Base-by-base conservation (phyloP, 2,113 vertebrate genomes). In the Notiomystis cincta region DNA sequence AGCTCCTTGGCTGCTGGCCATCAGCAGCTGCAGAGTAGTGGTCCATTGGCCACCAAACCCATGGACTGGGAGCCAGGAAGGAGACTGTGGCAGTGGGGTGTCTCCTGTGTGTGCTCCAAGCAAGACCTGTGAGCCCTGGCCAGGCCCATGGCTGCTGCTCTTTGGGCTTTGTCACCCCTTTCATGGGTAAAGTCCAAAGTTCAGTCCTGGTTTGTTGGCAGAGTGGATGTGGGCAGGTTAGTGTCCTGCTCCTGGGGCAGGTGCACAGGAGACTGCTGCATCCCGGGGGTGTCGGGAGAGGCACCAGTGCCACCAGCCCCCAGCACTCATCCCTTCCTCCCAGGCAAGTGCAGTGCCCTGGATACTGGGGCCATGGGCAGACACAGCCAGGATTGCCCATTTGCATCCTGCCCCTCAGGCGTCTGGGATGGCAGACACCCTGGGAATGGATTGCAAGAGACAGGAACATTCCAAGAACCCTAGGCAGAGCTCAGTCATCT, bases 271-370 rank as follows among this genome's bases (percentile, higher is more conserved):
- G 44, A 10, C 13, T 51, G 33, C 82, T 47, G 58, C 62, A 50
- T 50, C 24, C 28, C 0, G 0, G 23, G 4, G 40, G 11, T 33
- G 40, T 30, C 33, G 0, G 23, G 19, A 7, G 2, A 27, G 24
- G 77, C 47, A n/a, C 30, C 3, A 2, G 67, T 45, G 53, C 47
- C 5, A 4, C 42, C 60, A 62, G 42, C 13, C 14, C 60, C 8
- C 42, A 14, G 53, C 4, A 3, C 78, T 77, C 19, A 3, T 33
- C 37, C 48, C 30, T 51, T 96, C 75, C 60, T n/a, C 40, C 45
- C 24, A 48, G 25, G 37, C 66, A 42, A 27, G 38, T 3, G 1
- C 33, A 22, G 6, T 33, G n/a, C 27, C 51, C 62, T 30, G n/a
- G 23, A 18, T 25, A 20, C 2, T 2, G 42, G 14, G 40, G 19